Percentiles rank a stretch among this genome's conserved stretches.
Conservation (phyloP, 2,113 vertebrate genomes). For the Nothobranchius furzeri region DNA sequence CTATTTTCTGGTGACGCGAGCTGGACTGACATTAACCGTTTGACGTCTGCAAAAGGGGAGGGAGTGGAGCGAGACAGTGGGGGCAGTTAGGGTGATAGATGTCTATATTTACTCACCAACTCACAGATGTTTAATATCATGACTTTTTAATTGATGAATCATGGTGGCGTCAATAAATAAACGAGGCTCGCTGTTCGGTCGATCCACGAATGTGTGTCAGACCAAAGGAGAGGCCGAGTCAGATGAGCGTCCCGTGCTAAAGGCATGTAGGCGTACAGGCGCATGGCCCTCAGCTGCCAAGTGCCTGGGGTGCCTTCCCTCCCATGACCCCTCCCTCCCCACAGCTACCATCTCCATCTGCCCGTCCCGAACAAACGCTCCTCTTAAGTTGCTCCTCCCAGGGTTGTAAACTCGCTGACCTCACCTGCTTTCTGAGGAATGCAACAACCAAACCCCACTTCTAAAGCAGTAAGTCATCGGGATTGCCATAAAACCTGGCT, state of each 20-base stretch:
- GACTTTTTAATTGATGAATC: slow-evolving; percentile 7
- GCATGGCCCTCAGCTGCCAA: slow-evolving; percentile 73
- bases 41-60: neutral
- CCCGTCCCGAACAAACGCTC: slow-evolving; percentile 34
- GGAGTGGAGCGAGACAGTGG: neutral
- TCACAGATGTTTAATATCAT: neutral
- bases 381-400: slow-evolving; percentile 20
- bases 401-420: slow-evolving; percentile 5
- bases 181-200: slow-evolving; percentile 2
- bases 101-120: neutral
- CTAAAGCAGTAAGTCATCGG: slow-evolving; percentile 8
- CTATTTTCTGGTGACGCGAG: slow-evolving; percentile 52
- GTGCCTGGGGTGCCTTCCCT: slow-evolving; percentile 72
- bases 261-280: slow-evolving; percentile 73
- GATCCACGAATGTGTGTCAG: slow-evolving; percentile 16
- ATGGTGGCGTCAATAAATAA: neutral
- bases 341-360: slow-evolving; percentile 53
- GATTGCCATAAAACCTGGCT: slow-evolving; percentile 28
- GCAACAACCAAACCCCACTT: slow-evolving; percentile 1
- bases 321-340: slow-evolving; percentile 39
- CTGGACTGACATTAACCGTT: slow-evolving; percentile 38
- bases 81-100: neutral
- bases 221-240: slow-evolving; percentile 52
- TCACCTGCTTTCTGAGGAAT: slow-evolving; percentile 31
- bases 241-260: slow-evolving; percentile 79